phyloP scores from a whole-genome alignment of 2,113 vertebrate genomes.

The Campylomormyrus tamandua region DNA sequence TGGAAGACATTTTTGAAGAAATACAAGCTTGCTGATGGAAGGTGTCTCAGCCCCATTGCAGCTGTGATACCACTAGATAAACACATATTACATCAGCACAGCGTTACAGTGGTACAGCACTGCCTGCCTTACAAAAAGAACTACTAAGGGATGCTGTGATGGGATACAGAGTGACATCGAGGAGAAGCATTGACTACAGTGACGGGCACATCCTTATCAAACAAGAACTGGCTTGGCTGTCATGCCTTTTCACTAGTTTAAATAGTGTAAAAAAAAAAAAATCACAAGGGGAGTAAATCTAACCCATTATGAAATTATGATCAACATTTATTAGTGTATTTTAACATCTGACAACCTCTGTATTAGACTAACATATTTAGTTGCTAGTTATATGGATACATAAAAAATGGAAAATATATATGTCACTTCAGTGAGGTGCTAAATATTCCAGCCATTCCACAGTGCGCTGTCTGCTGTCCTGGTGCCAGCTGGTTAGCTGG shows the following conservation, averaged over 20 bases:
- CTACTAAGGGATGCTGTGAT: not conserved
- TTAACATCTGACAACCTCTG: not conserved
- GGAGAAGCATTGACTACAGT: not conserved
- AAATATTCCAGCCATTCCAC: not conserved
- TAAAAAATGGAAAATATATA: not conserved
- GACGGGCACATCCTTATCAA: not conserved
- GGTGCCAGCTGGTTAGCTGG: not conserved
- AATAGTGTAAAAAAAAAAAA: not conserved
- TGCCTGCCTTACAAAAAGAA: not conserved
- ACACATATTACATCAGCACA: not conserved
- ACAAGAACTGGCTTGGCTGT: not conserved
- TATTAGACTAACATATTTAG: not conserved
- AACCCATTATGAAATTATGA: not conserved
- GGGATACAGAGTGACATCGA: not conserved
- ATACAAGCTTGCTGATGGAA: not conserved
- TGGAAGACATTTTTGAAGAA: not conserved
- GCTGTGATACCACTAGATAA: not conserved
- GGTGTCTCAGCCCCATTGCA: not conserved
- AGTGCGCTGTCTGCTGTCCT: not conserved
- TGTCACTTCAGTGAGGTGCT: not conserved
- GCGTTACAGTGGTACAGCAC: not conserved
- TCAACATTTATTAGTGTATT: not conserved
- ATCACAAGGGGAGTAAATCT: not conserved
- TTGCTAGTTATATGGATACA: not conserved
- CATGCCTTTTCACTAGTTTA: not conserved